Evolutionary conservation across 1,140 invertebrate species (phyloP).

Genomic region (Pemphigus obesinymphae): DNA sequence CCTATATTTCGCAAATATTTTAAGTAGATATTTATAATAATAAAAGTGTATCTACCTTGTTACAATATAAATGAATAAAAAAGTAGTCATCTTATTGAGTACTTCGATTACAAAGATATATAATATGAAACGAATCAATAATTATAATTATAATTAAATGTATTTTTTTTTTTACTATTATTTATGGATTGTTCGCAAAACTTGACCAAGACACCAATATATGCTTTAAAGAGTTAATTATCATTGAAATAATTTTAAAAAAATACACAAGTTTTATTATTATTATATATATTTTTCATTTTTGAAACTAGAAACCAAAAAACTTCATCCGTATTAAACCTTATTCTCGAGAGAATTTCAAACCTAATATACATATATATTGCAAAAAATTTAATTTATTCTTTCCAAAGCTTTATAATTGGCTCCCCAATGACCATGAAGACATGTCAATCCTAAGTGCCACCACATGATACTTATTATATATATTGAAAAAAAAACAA

Average conservation of each 20-base stretch:
- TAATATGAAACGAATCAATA: background rate
- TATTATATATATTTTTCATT: too few species aligned
- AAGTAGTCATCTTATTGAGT: background rate
- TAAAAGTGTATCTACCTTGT: background rate
- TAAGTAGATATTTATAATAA: background rate
- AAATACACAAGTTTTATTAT: background rate
- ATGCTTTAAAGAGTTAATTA: background rate
- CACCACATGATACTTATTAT: background rate
- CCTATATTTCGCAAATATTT: background rate
- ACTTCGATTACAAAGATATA: background rate
- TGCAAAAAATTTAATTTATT: background rate
- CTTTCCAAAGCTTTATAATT: background rate
- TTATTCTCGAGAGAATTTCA: background rate
- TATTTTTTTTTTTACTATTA: background rate
- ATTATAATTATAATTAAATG: too few species aligned
- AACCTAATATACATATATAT: background rate
- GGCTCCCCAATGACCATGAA: background rate
- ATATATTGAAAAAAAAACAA: background rate
- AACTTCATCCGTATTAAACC: background rate
- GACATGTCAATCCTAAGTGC: background rate
- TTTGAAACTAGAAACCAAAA: background rate
- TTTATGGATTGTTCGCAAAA: background rate
- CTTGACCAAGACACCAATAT: background rate
- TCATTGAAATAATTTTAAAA: background rate
- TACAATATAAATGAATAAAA: background rate